phyloP scores from a whole-genome alignment of 2,113 vertebrate species.

The Steatornis caripensis region DNA sequence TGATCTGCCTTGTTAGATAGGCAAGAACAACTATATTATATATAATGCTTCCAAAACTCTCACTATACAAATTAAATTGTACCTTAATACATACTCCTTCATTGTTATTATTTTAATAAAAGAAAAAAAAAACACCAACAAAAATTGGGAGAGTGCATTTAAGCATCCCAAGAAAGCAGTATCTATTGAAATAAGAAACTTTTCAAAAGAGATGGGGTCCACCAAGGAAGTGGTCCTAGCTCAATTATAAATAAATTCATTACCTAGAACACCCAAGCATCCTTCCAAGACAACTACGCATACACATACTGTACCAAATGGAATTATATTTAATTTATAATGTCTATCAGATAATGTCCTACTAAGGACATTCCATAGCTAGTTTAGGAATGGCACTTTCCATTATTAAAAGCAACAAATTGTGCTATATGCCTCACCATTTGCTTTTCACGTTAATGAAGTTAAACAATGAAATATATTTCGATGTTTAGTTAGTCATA shows the following conservation, averaged over 20 bases:
- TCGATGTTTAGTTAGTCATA: not conserved
- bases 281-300: not conserved
- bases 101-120: not conserved
- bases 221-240: not conserved
- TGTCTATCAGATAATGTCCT: not conserved
- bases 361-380: not conserved
- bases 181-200: not conserved
- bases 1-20: slow-evolving; percentile 75
- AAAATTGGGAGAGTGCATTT: not conserved
- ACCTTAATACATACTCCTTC: not conserved
- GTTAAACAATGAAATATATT: not conserved
- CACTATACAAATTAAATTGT: not conserved
- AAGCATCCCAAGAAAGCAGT: not conserved
- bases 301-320: not conserved
- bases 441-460: not conserved
- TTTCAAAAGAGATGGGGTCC: not conserved
- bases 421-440: not conserved
- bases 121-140: not conserved
- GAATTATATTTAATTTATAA: not conserved
- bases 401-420: not conserved
- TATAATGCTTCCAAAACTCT: not conserved
- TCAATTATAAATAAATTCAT: not conserved
- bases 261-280: not conserved
- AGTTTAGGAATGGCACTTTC: not conserved
- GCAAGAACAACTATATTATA: not conserved